These are phyloP conservation scores for Drosophila mayaguana DNA, from an alignment of 2,888 invertebrate genomes.

Conservation along the genomic window DNA sequence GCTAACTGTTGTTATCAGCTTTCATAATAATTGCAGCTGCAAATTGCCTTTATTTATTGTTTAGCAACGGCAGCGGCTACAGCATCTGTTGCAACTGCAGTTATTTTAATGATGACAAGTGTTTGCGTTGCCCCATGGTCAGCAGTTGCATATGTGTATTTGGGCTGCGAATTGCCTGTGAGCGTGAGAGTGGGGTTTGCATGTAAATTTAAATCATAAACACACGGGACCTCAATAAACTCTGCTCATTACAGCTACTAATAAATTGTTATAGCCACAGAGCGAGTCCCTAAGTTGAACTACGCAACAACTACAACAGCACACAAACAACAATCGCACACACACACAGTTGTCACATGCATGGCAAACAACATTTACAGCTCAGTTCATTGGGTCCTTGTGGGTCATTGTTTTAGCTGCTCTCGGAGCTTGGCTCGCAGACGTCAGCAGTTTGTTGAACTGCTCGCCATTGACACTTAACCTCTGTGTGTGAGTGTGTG, in stretches of 20 bases:
- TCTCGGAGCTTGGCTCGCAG: conserved; percentile 20
- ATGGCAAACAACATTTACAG: conserved; percentile 26
- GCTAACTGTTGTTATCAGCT: conserved; percentile 69
- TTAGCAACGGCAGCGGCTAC: conserved; percentile 49
- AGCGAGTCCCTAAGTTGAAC: conserved; percentile 29
- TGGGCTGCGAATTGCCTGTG: not conserved
- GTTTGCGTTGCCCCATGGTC: conserved; percentile 65
- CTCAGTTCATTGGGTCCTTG: conserved; percentile 34
- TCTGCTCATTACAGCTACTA: conserved; percentile 77
- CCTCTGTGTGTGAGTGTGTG: conserved; percentile 24
- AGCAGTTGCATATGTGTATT: conserved; percentile 25
- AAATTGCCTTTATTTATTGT: conserved; percentile 79
- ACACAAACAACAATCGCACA: conserved; percentile 10
- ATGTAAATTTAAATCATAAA: conserved; percentile 74
- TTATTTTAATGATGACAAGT: conserved; percentile 81
- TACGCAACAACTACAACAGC: conserved; percentile 2
- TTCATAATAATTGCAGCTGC: conserved; percentile 79
- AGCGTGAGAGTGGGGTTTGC: conserved; percentile 22
- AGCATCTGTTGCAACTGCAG: conserved; percentile 59
- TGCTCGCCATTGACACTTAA: conserved; percentile 46
- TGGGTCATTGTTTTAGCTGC: conserved; percentile 45
- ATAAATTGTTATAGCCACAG: conserved; percentile 70
- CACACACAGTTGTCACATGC: conserved; percentile 13
- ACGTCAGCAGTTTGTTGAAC: conserved; percentile 67
- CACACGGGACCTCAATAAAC: conserved; percentile 75